These are phyloP conservation scores for Drosophila seclusa DNA, from an alignment of 2,888 invertebrate genomes.

Conservation along the genomic window DNA sequence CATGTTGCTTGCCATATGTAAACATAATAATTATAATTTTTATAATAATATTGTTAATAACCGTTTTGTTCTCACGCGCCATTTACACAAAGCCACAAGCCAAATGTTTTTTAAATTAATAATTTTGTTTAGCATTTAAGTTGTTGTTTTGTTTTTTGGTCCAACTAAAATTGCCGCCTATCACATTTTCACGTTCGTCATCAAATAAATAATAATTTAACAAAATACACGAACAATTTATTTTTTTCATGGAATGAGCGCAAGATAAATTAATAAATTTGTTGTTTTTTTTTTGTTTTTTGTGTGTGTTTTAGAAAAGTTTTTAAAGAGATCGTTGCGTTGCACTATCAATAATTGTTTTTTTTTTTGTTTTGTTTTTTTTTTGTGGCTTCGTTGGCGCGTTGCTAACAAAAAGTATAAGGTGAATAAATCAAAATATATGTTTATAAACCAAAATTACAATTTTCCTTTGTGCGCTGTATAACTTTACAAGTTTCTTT, in stretches of 20 bases:
- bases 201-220: constrained; percentile 63
- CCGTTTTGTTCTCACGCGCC: constrained; percentile 54
- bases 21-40: constrained; percentile 35
- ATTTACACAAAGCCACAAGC: constrained; percentile 61
- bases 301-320: constrained; percentile 55
- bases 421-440: constrained; percentile 14
- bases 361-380: constrained; percentile 25
- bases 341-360: constrained; percentile 73
- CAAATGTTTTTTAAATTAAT: constrained; percentile 43
- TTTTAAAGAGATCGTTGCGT: constrained; percentile 77
- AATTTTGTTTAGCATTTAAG: constrained; percentile 47
- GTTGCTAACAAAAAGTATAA: constrained; percentile 29
- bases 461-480: constrained; percentile 46
- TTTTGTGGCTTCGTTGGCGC: constrained; percentile 60
- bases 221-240: constrained; percentile 52
- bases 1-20: constrained; percentile 50
- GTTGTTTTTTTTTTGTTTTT: constrained; percentile 47
- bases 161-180: constrained; percentile 72
- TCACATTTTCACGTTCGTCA: constrained; percentile 73
- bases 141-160: constrained; percentile 59
- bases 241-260: constrained; percentile 77
- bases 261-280: constrained; percentile 75
- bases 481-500: constrained; percentile 8
- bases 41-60: constrained; percentile 41
- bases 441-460: constrained; percentile 9